Base-by-base conservation (phyloP, 2,888 invertebrate genomes). In the Smittia sp. region DNA sequence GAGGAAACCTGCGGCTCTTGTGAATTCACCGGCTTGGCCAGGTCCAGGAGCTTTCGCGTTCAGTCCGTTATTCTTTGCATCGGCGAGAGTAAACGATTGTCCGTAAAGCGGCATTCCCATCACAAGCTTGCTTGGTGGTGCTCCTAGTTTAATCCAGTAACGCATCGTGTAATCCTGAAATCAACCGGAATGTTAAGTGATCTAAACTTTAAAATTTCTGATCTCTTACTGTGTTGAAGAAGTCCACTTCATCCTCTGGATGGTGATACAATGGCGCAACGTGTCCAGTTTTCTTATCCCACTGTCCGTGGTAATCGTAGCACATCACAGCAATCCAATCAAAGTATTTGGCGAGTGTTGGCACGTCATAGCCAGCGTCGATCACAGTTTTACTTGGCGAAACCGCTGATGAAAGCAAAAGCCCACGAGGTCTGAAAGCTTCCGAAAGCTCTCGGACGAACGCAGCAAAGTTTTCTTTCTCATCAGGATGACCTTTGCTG, bases 251-350 rank as follows among this genome's bases (percentile, higher is more conserved):
- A 78, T 94, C 94, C 62, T 92, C 90, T 1, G 91, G 90, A 79
- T 94, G 93, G 78, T 90, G 86, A 77, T 88, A 93, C 52, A 95
- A 81, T 0, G 94, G 95, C 0, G 94, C 92, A 0, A 94, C 92
- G 78, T 95, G 95, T 0, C 94, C 95, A 0, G 94, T 95, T 80
- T 90, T 90, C 79, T 92, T 93, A 78, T 94, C 94, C 94, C 94
- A 95, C 78, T 93, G 93, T 0, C 94, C 94, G 77, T 94, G 94
- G 83, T 89, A 94, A 79, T 95, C 95, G 78, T 95, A 95, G 0
- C 93, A 90, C 95, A 95, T 95, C 0, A 95, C 93, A 0, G 94
- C 92, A 67, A 95, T 91, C 93, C 94, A 94, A 79, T 95, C 94
- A 74, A 95, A 84, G 79, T 91, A 87, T 76, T 86, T 84, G 0